phyloP scores from a whole-genome alignment of 1,140 invertebrate species.

The Drosophila teissieri region DNA sequence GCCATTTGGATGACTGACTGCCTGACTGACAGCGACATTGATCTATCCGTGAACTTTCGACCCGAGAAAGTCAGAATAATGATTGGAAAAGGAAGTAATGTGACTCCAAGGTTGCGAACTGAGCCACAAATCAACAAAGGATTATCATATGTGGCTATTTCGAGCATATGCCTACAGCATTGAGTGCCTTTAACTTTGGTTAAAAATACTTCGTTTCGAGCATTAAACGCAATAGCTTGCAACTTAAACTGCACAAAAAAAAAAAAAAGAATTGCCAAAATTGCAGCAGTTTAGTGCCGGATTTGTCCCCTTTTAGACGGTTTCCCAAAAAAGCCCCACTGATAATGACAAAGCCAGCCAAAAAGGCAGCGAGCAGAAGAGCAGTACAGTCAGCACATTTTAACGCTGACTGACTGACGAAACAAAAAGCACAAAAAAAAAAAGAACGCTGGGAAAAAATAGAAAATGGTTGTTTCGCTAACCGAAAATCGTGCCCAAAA shows the following conservation, averaged over 20 bases:
- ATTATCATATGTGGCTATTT: too few species aligned
- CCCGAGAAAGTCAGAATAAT: constrained; percentile 2
- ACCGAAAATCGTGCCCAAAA: constrained; percentile 66
- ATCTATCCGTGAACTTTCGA: constrained; percentile 37
- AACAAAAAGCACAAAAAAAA: constrained; percentile 7
- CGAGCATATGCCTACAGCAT: too few species aligned
- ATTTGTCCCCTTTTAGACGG: constrained; percentile 16
- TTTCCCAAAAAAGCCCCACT: constrained; percentile 4
- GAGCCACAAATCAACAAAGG: too few species aligned
- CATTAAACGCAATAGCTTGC: background rate
- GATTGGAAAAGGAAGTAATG: background rate
- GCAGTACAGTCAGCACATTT: constrained; percentile 50
- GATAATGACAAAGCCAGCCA: constrained; percentile 41
- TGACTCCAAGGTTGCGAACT: background rate
- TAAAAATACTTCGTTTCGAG: background rate
- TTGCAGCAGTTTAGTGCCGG: constrained; percentile 12
- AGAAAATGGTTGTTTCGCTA: constrained; percentile 43
- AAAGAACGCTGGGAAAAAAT: background rate
- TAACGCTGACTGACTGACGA: constrained; percentile 47
- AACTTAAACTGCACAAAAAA: constrained; percentile 3
- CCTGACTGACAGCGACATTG: constrained; percentile 34
- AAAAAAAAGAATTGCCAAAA: constrained; percentile 1
- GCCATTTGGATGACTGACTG: constrained; percentile 11
- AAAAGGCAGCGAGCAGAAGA: constrained; percentile 16
- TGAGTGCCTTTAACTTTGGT: background rate